Percentiles rank a stretch among this genome's conserved stretches.
phyloP scores from a whole-genome alignment of 2,797 vertebrate species.

The Buphagus erythrorhynchus region DNA sequence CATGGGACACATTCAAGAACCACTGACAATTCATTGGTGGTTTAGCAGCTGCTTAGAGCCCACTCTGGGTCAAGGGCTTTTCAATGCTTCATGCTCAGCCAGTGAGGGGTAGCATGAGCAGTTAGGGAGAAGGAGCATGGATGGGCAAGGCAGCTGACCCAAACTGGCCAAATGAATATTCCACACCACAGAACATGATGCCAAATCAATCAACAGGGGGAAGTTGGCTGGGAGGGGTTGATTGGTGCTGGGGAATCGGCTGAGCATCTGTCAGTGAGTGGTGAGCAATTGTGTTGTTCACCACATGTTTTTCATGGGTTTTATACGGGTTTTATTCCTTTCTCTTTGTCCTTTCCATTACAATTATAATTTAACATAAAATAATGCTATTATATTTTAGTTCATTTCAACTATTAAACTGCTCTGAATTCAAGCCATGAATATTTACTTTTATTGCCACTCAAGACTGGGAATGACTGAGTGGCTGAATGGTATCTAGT shows the following conservation, averaged over 20 bases:
- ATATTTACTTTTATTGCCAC: not conserved
- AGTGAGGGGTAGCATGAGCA: not conserved
- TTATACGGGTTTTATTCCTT: no score
- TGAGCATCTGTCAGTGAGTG: not conserved
- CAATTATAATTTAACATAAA: not conserved
- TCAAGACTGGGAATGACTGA: not conserved
- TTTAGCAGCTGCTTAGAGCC: not conserved
- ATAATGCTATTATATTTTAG: no score
- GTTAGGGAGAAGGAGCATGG: not conserved
- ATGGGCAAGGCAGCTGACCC: not conserved
- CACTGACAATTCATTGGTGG: no score
- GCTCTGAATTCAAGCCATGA: not conserved
- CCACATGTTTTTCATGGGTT: not conserved
- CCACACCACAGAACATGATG: fast-evolving
- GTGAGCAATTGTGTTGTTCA: not conserved
- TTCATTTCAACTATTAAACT: not conserved
- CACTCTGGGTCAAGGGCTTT: not conserved
- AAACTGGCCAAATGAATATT: not conserved
- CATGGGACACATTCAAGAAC: not conserved
- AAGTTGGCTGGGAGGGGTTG: fast-evolving
- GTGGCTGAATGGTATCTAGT: not conserved
- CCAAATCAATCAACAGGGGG: fast-evolving
- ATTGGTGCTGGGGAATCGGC: fast-evolving
- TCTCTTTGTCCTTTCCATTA: not conserved
- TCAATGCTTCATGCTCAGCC: not conserved